Base-by-base conservation (phyloP, 2,888 invertebrate genomes). In the Cancer borealis region DNA sequence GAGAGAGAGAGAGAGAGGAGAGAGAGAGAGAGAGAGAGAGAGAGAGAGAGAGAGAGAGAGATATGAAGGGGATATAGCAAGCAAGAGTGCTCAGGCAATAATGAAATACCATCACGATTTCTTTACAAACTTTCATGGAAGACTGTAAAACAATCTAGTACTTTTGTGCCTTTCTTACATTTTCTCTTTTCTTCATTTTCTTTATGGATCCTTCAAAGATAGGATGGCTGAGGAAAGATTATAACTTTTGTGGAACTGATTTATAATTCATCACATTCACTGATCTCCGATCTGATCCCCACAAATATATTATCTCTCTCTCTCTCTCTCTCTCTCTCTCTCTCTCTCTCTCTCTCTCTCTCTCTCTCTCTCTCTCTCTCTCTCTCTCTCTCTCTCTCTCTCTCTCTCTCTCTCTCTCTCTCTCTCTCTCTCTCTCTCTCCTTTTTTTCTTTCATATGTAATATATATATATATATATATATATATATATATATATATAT, bases 1-100 rank as follows among this genome's bases (percentile, higher is more conserved):
- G 66, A 73, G 66, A 73, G 66, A 73, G 66, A 73, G n/a, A 73
- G 26, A 26, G 1, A 10, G 10, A 26, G 8, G 73, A 73, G 73
- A 73, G 73, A 73, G 73, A 73, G 73, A 73, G 73, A 73, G 73
- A 73, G 73, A 73, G 73, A 73, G 73, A 73, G 73, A 73, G 73
- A 60, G 60, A 60, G 60, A 60, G 60, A 60, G 60, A 60, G 60
- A 60, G 60, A 73, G 73, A 73, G 26, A 73, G 26, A 73, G n/a
- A 73, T 26, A 73, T 6, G n/a, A 26, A 21, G 8, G 8, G n/a
- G n/a, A n/a, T 26, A 21, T 6, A 73, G 66, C 3, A n/a, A 73
- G 66, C 21, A n/a, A 73, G 66, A 73, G 26, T 26, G 8, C 73
- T 26, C 26, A 73, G 26, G 73, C 73, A 73, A n/a, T 73, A 73